Base-by-base conservation (phyloP, 2,888 invertebrate genomes). In the Synanthedon tipuliformis region DNA sequence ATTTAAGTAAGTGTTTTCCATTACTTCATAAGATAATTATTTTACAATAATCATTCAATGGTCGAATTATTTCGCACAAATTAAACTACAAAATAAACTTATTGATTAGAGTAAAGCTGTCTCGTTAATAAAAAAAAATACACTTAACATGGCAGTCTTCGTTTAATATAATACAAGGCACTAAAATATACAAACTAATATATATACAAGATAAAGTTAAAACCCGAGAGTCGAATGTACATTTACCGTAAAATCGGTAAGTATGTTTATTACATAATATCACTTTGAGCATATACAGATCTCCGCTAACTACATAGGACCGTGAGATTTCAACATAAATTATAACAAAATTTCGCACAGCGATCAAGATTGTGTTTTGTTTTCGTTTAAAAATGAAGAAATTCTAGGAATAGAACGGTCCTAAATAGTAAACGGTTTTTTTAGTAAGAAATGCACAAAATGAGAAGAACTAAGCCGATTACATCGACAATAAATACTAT, bases 241-340 rank as follows among this genome's bases (percentile, higher is more conserved):
- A 86, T 69, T 76, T 87, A 86, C 86, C 86, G 83, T 73, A 85
- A 84, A 86, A 86, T 85, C 83, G 86, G 86, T 85, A 86, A n/a
- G n/a, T 79, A 83, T 84, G 83, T 82, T 84, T 86, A 86, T 34
- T 63, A 72, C n/a, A n/a, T n/a, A n/a, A n/a, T 68, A 81, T 80
- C 86, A 86, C 78, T 86, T 83, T 83, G 86, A 81, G 85, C 86
- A 86, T 73, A 80, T 77, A 65, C 71, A 73, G 66, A 55, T 50
- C 41, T 34, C 34, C 34, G 34, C 8, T 8, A 34, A 34, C 34
- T 34, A 10, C 10, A 10, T 34, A 34, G 34, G 10, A 10, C 34
- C 34, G 34, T 34, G 10, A 34, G 8, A 34, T 8, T 7, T 34
- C 34, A 34, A 34, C 23, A 34, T 34, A 34, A 34, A 8, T 34